Percentiles rank a stretch among this genome's conserved stretches.
These are phyloP conservation scores for Acanthurus tractus DNA, from an alignment of 2,797 vertebrate genomes.

Conservation along the genomic window DNA sequence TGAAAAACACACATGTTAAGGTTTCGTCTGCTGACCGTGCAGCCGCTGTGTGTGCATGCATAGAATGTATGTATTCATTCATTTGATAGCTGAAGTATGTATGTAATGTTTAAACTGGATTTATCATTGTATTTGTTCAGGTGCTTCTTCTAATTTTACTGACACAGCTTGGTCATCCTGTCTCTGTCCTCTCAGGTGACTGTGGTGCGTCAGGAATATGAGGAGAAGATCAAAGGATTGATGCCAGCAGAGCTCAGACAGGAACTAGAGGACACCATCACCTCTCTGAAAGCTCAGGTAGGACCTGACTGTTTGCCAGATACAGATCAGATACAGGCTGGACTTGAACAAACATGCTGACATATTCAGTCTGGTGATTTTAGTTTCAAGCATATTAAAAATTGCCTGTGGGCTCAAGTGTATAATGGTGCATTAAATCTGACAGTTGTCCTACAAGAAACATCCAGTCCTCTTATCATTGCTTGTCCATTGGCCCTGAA, in stretches of 20 bases:
- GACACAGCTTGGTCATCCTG: not conserved
- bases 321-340: conserved; percentile 1
- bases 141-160: not conserved
- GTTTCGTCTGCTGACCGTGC: not conserved
- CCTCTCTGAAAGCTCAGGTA: conserved; percentile 96
- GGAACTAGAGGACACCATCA: conserved; percentile 95
- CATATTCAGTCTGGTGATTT: not conserved
- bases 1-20: not conserved
- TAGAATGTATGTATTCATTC: not conserved
- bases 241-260: conserved; percentile 91
- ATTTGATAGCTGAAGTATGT: not conserved
- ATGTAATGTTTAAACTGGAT: not conserved
- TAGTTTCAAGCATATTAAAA: conserved; percentile 14
- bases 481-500: no score
- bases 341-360: conserved; percentile 17
- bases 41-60: not conserved
- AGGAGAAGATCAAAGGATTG: conserved; percentile 92
- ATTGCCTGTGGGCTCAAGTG: not conserved
- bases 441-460: no score
- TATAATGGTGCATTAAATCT: no score
- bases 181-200: conserved; percentile 86
- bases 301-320: conserved; percentile 21
- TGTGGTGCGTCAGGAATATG: conserved; percentile 89
- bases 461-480: no score
- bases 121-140: not conserved